Conservation (phyloP, 2,888 invertebrate genomes). For the Ophion costatus region DNA sequence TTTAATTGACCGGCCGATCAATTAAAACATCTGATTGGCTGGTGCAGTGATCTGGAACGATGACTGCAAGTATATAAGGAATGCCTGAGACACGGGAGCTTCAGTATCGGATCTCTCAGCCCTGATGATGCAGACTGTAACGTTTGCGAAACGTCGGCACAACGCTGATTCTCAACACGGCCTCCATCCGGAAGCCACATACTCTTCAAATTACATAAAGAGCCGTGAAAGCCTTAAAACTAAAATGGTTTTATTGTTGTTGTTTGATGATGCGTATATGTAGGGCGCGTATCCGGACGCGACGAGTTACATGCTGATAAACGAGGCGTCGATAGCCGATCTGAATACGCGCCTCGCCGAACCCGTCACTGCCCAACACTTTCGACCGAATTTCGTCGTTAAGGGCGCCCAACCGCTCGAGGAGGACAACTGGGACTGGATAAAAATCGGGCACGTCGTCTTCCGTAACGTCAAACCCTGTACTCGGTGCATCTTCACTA, state of each 20-base stretch:
- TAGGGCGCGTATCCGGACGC: slow-evolving; percentile 89
- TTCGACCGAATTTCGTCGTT: slow-evolving; percentile 89
- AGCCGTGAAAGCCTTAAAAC: no score
- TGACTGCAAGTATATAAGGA: no score
- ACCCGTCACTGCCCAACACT: slow-evolving; percentile 85
- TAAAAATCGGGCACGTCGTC: slow-evolving; percentile 88
- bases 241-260: neutral
- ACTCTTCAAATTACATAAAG: no score
- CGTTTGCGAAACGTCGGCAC: no score
- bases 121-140: no score
- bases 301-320: slow-evolving; percentile 88
- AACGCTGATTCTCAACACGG: no score
- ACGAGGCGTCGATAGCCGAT: slow-evolving; percentile 88
- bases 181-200: no score
- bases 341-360: slow-evolving; percentile 86
- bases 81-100: no score
- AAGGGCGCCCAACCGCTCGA: slow-evolving; percentile 86
- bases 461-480: slow-evolving; percentile 88
- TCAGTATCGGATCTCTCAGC: no score
- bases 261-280: slow-evolving; percentile 47
- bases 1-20: no score
- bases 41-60: no score
- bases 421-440: slow-evolving; percentile 90
- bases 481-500: slow-evolving; percentile 89
- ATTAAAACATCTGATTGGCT: no score